Conservation (phyloP, 2,888 invertebrate species). For the Drosophila helvetica region DNA sequence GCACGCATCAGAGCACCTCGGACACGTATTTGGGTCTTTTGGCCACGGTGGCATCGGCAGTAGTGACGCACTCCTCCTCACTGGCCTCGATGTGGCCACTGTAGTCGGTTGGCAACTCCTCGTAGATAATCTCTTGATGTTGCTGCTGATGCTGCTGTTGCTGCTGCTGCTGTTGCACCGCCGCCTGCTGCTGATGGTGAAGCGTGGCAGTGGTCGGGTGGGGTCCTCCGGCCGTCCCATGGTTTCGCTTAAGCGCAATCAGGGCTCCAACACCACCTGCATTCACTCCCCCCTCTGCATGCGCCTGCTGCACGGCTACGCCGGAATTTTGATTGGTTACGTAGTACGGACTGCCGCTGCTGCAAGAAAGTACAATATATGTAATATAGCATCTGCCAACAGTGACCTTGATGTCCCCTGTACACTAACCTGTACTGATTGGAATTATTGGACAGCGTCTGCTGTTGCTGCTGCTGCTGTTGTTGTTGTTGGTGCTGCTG, state of each 20-base stretch:
- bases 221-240: conserved; percentile 79
- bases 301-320: conserved; percentile 61
- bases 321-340: conserved; percentile 80
- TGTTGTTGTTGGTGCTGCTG: conserved; percentile 58
- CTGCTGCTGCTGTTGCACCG: conserved; percentile 51
- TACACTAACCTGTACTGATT: conserved; percentile 82
- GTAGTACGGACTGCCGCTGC: conserved; percentile 80
- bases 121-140: conserved; percentile 79
- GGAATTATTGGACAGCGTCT: conserved; percentile 80
- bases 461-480: conserved; percentile 64
- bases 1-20: conserved; percentile 82
- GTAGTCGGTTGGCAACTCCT: conserved; percentile 82
- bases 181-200: conserved; percentile 66
- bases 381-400: not conserved
- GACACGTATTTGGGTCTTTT: conserved; percentile 83
- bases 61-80: conserved; percentile 81
- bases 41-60: conserved; percentile 65
- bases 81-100: conserved; percentile 81
- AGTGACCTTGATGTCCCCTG: not conserved
- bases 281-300: conserved; percentile 52
- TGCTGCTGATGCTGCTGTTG: conserved; percentile 57
- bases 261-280: conserved; percentile 75
- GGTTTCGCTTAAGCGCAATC: conserved; percentile 82
- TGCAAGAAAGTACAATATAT: not conserved
- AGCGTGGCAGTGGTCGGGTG: conserved; percentile 60